These are phyloP conservation scores for Notospermus geniculatus DNA, from an alignment of 1,140 invertebrate species.

Conservation along the genomic window DNA sequence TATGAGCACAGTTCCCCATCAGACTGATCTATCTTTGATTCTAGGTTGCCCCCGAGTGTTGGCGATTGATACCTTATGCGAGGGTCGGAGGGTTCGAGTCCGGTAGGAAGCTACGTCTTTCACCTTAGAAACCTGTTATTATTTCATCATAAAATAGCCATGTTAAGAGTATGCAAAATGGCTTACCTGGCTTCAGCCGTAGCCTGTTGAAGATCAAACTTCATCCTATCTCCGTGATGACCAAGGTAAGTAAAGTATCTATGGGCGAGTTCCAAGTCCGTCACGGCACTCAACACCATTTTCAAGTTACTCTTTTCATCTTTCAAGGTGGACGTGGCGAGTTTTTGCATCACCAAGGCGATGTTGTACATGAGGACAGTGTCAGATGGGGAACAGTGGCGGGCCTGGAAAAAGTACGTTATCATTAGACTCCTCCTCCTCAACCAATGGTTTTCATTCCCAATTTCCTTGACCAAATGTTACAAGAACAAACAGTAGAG, in stretches of 20 bases:
- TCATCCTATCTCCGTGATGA: conserved; percentile 78
- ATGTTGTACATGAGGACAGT: conserved; percentile 92
- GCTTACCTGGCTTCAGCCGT: conserved; percentile 72
- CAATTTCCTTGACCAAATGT: neutral
- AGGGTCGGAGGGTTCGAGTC: too few relatives aligned
- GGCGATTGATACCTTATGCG: too few relatives aligned
- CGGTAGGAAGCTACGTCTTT: too few relatives aligned
- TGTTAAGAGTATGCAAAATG: too few relatives aligned
- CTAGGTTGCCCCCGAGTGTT: too few relatives aligned
- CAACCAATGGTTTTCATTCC: neutral
- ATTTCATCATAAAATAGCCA: too few relatives aligned
- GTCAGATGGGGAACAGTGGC: conserved; percentile 92
- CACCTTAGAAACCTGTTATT: too few relatives aligned
- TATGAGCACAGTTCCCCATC: too few relatives aligned
- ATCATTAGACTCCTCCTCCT: neutral
- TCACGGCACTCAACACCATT: conserved; percentile 86
- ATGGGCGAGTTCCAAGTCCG: conserved; percentile 88
- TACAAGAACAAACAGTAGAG: too few relatives aligned
- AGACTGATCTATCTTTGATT: too few relatives aligned
- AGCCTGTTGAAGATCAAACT: conserved; percentile 78
- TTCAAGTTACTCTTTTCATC: conserved; percentile 90
- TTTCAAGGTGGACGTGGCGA: conserved; percentile 87
- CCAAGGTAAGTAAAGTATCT: conserved; percentile 84
- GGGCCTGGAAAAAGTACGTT: conserved; percentile 60
- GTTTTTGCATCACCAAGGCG: conserved; percentile 87